Percentiles rank a stretch among this genome's conserved stretches.
These are phyloP conservation scores for Iselma pallidipennis DNA, from an alignment of 2,888 invertebrate species.

Conservation along the genomic window DNA sequence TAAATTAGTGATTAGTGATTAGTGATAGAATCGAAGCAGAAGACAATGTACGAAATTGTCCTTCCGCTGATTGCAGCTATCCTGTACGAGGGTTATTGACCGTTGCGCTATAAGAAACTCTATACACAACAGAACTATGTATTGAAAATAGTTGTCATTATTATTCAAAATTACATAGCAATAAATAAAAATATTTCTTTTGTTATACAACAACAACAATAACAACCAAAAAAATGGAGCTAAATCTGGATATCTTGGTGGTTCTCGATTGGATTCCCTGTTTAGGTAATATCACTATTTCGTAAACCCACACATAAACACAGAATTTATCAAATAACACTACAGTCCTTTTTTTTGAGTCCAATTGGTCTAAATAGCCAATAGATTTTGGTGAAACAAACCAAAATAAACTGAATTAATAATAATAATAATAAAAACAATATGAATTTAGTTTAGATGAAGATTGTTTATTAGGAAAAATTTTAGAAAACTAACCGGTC, in stretches of 20 bases:
- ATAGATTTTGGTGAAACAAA: too few relatives aligned
- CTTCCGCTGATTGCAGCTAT: conserved; percentile 25
- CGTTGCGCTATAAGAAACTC: conserved; percentile 31
- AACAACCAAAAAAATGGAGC: not conserved
- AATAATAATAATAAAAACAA: too few relatives aligned
- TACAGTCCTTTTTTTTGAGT: too few relatives aligned
- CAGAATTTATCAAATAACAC: too few relatives aligned
- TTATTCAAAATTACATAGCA: not conserved
- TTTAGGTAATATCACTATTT: not conserved
- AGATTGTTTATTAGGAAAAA: too few relatives aligned
- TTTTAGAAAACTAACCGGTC: conserved; percentile 22
- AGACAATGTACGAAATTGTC: conserved; percentile 16
- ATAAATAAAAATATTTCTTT: not conserved
- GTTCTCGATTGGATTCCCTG: too few relatives aligned
- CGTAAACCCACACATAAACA: not conserved
- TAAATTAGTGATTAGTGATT: not conserved
- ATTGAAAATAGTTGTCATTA: conserved; percentile 23
- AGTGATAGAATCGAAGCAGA: conserved; percentile 2
- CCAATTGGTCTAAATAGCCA: too few relatives aligned
- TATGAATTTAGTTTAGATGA: too few relatives aligned
- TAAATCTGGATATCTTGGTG: not conserved
- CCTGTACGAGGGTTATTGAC: conserved; percentile 27
- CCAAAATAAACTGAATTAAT: too few relatives aligned
- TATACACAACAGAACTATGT: conserved; percentile 5
- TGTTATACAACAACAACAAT: not conserved